Evolutionary conservation across 2,888 invertebrate genomes (phyloP).

Genomic region (Pollenia amentaria): DNA sequence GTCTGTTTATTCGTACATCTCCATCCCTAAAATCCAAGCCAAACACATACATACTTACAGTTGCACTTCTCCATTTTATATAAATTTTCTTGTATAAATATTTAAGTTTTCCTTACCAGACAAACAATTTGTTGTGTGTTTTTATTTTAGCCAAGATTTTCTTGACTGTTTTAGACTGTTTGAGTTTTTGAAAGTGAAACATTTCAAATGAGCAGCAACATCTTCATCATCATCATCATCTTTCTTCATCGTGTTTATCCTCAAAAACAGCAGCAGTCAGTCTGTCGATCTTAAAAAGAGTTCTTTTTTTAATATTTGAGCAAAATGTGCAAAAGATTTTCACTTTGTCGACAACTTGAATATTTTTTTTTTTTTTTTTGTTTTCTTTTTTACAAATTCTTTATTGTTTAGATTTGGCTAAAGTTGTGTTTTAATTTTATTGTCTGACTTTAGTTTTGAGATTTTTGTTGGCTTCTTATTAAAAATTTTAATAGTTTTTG

Average conservation of each 20-base stretch:
- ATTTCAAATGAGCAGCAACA: constrained; percentile 50
- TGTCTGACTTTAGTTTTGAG: constrained; percentile 2
- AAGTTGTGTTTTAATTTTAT: constrained; percentile 12
- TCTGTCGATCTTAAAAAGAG: constrained; percentile 34
- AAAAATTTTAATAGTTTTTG: constrained; percentile 15
- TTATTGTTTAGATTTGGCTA: constrained; percentile 23
- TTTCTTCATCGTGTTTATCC: constrained; percentile 1
- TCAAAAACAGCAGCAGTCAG: constrained; percentile 24
- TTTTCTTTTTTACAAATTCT: not conserved
- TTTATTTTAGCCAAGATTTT: constrained; percentile 54
- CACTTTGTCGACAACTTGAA: constrained; percentile 48
- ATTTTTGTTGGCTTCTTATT: constrained; percentile 1
- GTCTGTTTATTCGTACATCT: constrained; percentile 34
- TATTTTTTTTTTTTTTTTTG: not conserved
- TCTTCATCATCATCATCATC: constrained; percentile 5
- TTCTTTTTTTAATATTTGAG: constrained; percentile 18
- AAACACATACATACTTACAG: constrained; percentile 6
- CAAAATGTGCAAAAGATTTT: constrained; percentile 54
- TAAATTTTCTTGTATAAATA: constrained; percentile 62
- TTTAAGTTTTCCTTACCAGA: constrained; percentile 70
- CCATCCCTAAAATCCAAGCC: not conserved
- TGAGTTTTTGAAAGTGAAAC: constrained; percentile 52
- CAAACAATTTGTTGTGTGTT: constrained; percentile 58
- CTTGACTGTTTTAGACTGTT: constrained; percentile 30
- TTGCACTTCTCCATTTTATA: constrained; percentile 1